Conservation (phyloP, 2,113 vertebrate genomes). For the Perca flavescens region DNA sequence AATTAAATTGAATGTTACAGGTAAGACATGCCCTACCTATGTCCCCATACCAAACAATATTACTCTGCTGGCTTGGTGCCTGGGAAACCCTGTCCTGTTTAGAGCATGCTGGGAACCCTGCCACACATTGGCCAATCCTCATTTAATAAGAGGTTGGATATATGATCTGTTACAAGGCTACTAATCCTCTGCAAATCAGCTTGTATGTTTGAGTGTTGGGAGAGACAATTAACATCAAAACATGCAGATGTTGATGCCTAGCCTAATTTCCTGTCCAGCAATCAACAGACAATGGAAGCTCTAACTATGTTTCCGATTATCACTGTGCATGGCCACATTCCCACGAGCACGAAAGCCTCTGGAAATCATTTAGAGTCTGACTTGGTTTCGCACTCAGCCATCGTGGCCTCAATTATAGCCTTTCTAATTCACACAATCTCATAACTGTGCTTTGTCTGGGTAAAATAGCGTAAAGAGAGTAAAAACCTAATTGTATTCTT, state of each 20-base stretch:
- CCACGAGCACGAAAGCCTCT: conserved; percentile 60
- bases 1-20: conserved; percentile 74
- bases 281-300: conserved; percentile 51
- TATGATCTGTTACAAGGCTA: conserved; percentile 71
- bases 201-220: conserved; percentile 52
- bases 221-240: conserved; percentile 69
- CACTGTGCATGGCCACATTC: conserved; percentile 41
- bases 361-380: conserved; percentile 66
- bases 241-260: conserved; percentile 58
- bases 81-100: conserved; percentile 47
- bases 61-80: conserved; percentile 75
- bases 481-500: conserved; percentile 30
- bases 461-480: conserved; percentile 39
- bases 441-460: conserved; percentile 58
- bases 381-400: conserved; percentile 61
- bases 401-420: conserved; percentile 61
- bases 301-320: conserved; percentile 48
- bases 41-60: conserved; percentile 67
- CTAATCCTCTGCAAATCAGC: conserved; percentile 77
- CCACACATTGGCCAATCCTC: conserved; percentile 72
- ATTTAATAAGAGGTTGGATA: conserved; percentile 74
- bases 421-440: conserved; percentile 57
- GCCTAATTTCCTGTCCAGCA: conserved; percentile 67
- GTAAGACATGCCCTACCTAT: conserved; percentile 68
- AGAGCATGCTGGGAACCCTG: conserved; percentile 70